Evolutionary conservation across 2,797 vertebrate genomes (phyloP).

Genomic region (Fratercula arctica): DNA sequence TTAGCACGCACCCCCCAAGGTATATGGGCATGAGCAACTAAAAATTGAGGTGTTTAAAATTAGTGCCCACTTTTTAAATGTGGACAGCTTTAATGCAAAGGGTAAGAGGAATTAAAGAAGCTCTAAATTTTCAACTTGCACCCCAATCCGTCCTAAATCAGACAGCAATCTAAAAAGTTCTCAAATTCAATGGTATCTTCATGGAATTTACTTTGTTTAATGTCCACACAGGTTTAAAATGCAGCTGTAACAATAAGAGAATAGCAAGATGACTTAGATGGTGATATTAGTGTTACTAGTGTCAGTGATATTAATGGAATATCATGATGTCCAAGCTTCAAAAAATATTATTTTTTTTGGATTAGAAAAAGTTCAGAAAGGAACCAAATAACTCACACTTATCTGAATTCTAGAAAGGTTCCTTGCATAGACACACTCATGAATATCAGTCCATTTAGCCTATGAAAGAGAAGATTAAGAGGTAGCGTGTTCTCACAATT

Average conservation of each 20-base stretch:
- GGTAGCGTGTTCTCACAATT: not conserved
- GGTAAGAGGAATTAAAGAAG: not conserved
- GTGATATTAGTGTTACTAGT: not conserved
- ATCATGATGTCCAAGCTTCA: not conserved
- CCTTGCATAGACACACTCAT: not conserved
- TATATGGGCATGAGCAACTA: not conserved
- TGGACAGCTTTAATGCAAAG: not conserved
- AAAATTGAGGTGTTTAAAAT: not conserved
- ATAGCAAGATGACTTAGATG: not conserved
- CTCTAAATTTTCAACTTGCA: not conserved
- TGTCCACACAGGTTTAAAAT: not conserved
- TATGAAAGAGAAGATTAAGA: not conserved
- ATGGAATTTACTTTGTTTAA: not conserved
- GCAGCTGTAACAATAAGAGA: not conserved
- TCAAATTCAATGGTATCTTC: not conserved
- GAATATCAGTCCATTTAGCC: not conserved
- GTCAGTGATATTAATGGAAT: not conserved
- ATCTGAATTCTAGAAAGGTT: not conserved
- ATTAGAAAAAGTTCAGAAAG: not conserved
- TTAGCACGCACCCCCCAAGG: rapidly evolving
- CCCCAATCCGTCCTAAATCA: not conserved
- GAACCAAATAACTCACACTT: not conserved
- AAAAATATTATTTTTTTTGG: not conserved
- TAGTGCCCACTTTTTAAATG: not conserved
- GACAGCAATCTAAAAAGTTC: not conserved